A percentile compares a stretch with the other conserved stretches of the same genome.
Evolutionary conservation across 2,797 vertebrate species (phyloP).

Genomic region (Liasis olivaceus): DNA sequence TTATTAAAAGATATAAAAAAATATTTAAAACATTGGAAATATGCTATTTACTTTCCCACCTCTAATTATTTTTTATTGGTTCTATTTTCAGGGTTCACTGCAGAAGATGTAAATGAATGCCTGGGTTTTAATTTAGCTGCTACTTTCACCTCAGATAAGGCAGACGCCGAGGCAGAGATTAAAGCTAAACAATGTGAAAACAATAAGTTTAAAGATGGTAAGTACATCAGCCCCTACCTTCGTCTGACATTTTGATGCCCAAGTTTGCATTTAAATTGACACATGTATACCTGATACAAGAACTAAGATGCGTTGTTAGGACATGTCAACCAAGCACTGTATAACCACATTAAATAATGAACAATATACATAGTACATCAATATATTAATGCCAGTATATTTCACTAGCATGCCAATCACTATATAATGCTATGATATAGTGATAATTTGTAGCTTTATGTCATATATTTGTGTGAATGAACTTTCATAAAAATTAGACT

Average conservation of each 20-base stretch:
- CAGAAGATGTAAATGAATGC: slow-evolving; percentile 66
- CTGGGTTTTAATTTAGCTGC: slow-evolving; percentile 60
- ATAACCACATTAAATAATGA: not conserved
- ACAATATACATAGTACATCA: not conserved
- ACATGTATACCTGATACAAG: not conserved
- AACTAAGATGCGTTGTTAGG: too few relatives aligned
- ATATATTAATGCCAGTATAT: not conserved
- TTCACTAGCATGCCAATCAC: not conserved
- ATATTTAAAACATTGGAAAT: not conserved
- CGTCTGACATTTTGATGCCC: not conserved
- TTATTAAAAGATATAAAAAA: too few relatives aligned
- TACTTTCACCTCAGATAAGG: rapidly evolving
- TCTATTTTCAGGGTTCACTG: slow-evolving; percentile 60
- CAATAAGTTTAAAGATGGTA: not conserved
- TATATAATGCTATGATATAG: not conserved
- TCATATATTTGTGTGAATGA: not conserved
- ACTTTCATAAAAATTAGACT: not conserved
- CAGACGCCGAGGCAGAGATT: rapidly evolving
- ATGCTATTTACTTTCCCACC: not conserved
- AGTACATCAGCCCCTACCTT: not conserved
- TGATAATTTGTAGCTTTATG: not conserved
- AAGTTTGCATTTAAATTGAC: not conserved
- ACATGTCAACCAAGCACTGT: not conserved
- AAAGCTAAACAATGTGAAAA: slow-evolving; percentile 41
- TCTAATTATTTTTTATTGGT: slow-evolving; percentile 43